phyloP scores from a whole-genome alignment of 2,113 vertebrate genomes.

The Gila orcuttii region DNA sequence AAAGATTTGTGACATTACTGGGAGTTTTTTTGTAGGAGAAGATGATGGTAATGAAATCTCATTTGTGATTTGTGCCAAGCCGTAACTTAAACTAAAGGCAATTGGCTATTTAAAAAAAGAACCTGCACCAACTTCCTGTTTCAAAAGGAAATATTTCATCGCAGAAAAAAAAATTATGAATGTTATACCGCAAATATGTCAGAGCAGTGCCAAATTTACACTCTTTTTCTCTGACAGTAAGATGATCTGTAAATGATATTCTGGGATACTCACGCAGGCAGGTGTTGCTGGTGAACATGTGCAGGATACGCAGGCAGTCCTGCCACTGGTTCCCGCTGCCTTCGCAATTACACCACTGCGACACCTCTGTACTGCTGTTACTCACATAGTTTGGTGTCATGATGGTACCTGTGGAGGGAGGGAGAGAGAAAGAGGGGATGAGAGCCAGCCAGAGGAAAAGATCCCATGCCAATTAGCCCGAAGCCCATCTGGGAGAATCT shows the following conservation, averaged over 20 bases:
- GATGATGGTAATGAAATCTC: too few relatives aligned
- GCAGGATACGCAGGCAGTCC: constrained; percentile 85
- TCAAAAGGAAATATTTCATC: background rate
- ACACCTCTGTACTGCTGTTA: constrained; percentile 84
- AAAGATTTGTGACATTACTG: too few relatives aligned
- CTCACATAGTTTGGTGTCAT: constrained; percentile 96
- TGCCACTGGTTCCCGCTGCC: constrained; percentile 91
- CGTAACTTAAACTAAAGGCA: too few relatives aligned
- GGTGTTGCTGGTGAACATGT: constrained; percentile 86
- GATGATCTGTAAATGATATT: constrained; percentile 58
- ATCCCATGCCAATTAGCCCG: constrained; percentile 27
- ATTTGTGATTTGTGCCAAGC: too few relatives aligned
- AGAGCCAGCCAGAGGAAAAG: constrained; percentile 24
- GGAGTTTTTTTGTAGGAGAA: too few relatives aligned
- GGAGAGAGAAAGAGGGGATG: constrained; percentile 2
- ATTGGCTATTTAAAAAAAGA: too few relatives aligned
- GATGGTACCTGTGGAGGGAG: constrained; percentile 80
- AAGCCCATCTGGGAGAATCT: constrained; percentile 49
- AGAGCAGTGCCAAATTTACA: background rate
- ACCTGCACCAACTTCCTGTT: background rate
- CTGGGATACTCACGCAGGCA: constrained; percentile 88
- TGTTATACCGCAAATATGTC: background rate
- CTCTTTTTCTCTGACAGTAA: background rate
- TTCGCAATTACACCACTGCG: constrained; percentile 90
- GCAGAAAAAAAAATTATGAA: background rate